Base-by-base conservation (phyloP, 2,888 invertebrate genomes). In the Synergus gifuensis region DNA sequence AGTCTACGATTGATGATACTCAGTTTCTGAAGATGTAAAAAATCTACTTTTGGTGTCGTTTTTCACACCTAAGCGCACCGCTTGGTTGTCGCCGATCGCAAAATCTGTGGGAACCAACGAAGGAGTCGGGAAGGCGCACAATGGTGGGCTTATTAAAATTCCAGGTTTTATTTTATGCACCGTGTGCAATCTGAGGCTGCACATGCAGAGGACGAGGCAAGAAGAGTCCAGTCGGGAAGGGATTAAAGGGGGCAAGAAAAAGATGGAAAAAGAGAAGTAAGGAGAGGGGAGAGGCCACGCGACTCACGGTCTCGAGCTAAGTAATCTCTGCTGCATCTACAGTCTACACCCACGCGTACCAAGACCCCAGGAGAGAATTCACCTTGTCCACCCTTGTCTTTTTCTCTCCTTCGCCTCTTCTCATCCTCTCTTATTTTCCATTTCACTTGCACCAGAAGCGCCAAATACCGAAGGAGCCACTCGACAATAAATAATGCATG, bases 91-190 rank as follows among this genome's bases (percentile, higher is more conserved):
- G 82, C 84, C 80, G 83, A 83, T 83, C 84, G 85, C 86, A 87
- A 87, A 87, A 73, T 36, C 49, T 73, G 88, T 89, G 60, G 60
- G 60, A 60, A 60, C 60, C 88, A 89, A 89, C 88, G 86, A 66
- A 84, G 81, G 82, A 77, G 60, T 83, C 85, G 85, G 80, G 87
- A 64, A 78, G 77, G 28, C 85, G 28, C 85, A 89, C 89, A 89
- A 89, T 89, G 88, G 88, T 87, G 86, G 87, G 87, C 89, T 89
- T 89, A 89, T 89, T 89, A 89, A 89, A 89, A 89, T 89, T 89
- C 89, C 89, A 87, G 87, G 84, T 88, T 89, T 88, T 89, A 89
- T 89, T 89, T 89, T 89, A 89, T 88, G 88, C 85, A 22, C 82
- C 86, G 86, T 86, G 86, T 86, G 88, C 82, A 81, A 83, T 46